Evolutionary conservation across 2,797 vertebrate species (phyloP).

Genomic region (Sebastes kiyomatsui): DNA sequence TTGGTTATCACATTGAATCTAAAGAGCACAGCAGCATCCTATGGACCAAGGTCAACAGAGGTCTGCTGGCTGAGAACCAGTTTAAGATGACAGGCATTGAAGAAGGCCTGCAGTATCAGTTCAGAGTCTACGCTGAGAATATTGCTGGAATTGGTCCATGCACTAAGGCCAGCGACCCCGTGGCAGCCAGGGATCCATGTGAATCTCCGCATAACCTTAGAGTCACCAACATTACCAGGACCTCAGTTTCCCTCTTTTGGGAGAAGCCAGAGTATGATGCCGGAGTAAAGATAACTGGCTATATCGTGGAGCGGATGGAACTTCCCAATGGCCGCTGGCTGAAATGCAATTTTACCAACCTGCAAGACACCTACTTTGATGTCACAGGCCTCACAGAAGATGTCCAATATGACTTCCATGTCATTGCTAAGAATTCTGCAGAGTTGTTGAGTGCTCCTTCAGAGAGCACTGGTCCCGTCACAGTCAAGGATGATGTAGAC

Average conservation of each 20-base stretch:
- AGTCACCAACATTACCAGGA: conserved; percentile 97
- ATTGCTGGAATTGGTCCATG: conserved; percentile 94
- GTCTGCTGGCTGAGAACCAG: conserved; percentile 89
- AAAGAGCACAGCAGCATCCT: conserved; percentile 97
- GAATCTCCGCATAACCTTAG: conserved; percentile 92
- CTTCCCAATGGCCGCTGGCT: conserved; percentile 95
- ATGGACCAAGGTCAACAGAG: conserved; percentile 95
- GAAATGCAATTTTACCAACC: conserved; percentile 95
- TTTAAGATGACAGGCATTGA: conserved; percentile 95
- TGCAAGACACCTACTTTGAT: conserved; percentile 95
- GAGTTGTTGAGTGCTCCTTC: conserved; percentile 92
- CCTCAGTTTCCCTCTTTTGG: conserved; percentile 94
- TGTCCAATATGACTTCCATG: conserved; percentile 94
- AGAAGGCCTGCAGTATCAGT: conserved; percentile 94
- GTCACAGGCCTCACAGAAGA: conserved; percentile 96
- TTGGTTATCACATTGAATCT: conserved; percentile 94
- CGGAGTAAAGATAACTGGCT: conserved; percentile 94
- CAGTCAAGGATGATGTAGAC: conserved; percentile 96
- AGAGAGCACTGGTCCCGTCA: conserved; percentile 92
- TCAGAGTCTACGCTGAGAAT: conserved; percentile 95
- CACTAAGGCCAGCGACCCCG: conserved; percentile 91
- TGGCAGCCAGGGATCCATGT: conserved; percentile 96
- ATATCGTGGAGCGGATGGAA: conserved; percentile 93
- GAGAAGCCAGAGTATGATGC: conserved; percentile 92
- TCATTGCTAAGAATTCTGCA: conserved; percentile 95